These are phyloP conservation scores for Dolichopus griseipennis DNA, from an alignment of 2,888 invertebrate genomes.

Conservation along the genomic window DNA sequence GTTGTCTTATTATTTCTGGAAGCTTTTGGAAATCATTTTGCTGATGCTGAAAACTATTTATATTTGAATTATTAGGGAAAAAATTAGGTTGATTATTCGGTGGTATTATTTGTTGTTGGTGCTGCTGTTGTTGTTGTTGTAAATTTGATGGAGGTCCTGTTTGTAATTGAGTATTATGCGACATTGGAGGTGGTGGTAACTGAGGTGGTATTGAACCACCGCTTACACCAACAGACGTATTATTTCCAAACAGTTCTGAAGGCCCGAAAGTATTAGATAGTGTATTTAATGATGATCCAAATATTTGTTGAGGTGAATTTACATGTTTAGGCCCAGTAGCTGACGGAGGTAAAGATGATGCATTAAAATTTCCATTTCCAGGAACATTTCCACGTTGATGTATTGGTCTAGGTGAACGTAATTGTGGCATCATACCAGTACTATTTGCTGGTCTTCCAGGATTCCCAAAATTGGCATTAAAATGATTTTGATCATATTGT, in stretches of 20 bases:
- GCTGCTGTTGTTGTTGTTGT: constrained; percentile 2
- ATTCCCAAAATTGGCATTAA: background rate
- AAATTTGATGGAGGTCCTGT: constrained; percentile 9
- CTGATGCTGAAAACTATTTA: constrained; percentile 26
- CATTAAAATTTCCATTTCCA: constrained; percentile 7
- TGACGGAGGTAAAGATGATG: background rate
- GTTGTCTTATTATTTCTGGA: constrained; percentile 20
- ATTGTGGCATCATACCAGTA: background rate
- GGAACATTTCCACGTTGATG: background rate
- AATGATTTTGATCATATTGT: background rate
- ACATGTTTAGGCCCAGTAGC: constrained; percentile 22
- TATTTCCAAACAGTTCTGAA: constrained; percentile 21
- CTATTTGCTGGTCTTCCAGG: background rate
- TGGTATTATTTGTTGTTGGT: constrained; percentile 16
- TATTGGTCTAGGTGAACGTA: constrained; percentile 12
- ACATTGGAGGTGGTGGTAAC: background rate
- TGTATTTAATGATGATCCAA: constrained; percentile 29
- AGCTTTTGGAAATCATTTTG: constrained; percentile 15
- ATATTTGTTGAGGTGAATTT: constrained; percentile 18
- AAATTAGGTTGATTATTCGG: constrained; percentile 12
- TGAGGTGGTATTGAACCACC: constrained; percentile 9
- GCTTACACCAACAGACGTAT: constrained; percentile 9
- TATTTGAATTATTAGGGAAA: constrained; percentile 20
- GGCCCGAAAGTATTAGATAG: constrained; percentile 22
- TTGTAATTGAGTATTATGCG: constrained; percentile 11